These are phyloP conservation scores for Xestobium rufovillosum DNA, from an alignment of 2,888 invertebrate genomes.

Conservation along the genomic window DNA sequence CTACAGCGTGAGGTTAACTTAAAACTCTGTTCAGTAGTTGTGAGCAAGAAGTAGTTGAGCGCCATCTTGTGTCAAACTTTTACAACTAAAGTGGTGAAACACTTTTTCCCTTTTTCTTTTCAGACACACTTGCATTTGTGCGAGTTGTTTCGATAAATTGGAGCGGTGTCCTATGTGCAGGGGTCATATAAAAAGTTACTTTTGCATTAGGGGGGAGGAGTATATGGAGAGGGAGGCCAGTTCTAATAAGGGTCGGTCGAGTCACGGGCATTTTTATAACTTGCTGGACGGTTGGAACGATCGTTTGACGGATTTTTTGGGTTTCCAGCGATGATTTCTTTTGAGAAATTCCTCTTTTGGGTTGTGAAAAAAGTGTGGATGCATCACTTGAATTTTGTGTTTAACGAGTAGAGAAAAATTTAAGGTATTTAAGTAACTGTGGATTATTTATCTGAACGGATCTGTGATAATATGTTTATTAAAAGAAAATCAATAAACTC, in stretches of 20 bases:
- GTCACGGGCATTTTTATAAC: conserved; percentile 43
- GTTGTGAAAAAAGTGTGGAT: too few relatives aligned
- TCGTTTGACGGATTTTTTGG: conserved; percentile 66
- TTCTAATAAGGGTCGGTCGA: conserved; percentile 32
- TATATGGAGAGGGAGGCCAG: conserved; percentile 52
- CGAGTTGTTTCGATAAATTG: conserved; percentile 69
- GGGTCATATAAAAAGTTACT: conserved; percentile 73
- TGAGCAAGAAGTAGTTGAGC: too few relatives aligned
- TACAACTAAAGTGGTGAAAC: not conserved
- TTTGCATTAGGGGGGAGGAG: conserved; percentile 72
- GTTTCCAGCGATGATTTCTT: conserved; percentile 50
- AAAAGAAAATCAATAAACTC: too few relatives aligned
- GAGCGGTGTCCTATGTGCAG: conserved; percentile 85
- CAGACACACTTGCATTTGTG: conserved; percentile 78
- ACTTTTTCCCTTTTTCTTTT: conserved; percentile 21
- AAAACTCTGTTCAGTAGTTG: too few relatives aligned
- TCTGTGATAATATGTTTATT: too few relatives aligned
- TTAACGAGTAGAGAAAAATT: too few relatives aligned
- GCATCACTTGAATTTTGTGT: too few relatives aligned
- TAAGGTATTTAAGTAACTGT: too few relatives aligned
- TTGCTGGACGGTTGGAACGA: conserved; percentile 60
- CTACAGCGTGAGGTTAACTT: too few relatives aligned
- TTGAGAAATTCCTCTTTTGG: not conserved
- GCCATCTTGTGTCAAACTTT: too few relatives aligned
- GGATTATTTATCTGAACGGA: too few relatives aligned